Conservation (phyloP, 2,888 invertebrate genomes). For the Plebejus anna region DNA sequence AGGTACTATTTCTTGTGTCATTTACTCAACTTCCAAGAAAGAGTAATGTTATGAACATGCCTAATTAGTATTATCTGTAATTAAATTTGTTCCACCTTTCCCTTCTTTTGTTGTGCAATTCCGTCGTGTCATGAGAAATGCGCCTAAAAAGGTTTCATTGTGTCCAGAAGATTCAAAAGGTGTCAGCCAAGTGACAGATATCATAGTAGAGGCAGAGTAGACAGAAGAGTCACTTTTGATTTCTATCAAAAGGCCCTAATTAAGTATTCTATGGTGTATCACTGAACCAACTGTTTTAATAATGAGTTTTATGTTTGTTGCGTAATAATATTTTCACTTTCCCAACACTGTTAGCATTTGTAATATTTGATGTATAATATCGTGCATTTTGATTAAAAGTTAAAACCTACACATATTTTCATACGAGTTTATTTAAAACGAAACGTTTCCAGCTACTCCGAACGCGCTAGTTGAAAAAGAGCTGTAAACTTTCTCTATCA, state of each 20-base stretch:
- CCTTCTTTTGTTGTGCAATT: constrained; percentile 58
- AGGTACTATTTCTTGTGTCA: background rate
- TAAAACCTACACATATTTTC: background rate
- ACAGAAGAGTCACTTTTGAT: background rate
- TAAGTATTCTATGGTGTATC: constrained; percentile 11
- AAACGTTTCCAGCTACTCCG: background rate
- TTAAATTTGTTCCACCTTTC: constrained; percentile 54
- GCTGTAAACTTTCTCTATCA: too few relatives aligned
- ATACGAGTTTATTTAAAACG: background rate
- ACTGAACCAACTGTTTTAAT: constrained; percentile 13
- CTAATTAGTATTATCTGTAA: constrained; percentile 31
- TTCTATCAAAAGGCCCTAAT: background rate
- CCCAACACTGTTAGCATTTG: background rate
- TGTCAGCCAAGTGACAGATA: background rate
- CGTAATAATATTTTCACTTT: constrained; percentile 25
- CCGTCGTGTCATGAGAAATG: constrained; percentile 53
- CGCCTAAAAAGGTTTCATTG: constrained; percentile 52
- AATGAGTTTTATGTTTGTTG: constrained; percentile 12
- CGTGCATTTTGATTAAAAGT: constrained; percentile 6
- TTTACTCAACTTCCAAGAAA: background rate
- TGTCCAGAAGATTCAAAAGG: constrained; percentile 39
- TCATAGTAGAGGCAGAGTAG: background rate
- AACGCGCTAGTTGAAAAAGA: too few relatives aligned
- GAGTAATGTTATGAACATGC: constrained; percentile 21
- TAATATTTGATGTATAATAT: background rate